Base-by-base conservation (phyloP, 1,140 invertebrate species). In the Calephelis virginiensis region DNA sequence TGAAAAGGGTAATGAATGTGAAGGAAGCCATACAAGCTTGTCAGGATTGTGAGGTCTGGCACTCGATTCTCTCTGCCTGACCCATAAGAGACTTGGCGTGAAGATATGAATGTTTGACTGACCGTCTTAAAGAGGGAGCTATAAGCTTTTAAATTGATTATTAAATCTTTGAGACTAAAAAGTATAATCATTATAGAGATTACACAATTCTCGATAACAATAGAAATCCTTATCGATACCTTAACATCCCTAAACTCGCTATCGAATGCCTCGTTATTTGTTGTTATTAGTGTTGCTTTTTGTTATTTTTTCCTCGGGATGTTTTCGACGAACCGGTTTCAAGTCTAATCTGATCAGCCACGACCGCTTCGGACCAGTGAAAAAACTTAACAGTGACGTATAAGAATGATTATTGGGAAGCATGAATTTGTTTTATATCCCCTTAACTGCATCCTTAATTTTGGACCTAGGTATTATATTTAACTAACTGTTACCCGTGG, bases 241-340 rank as follows among this genome's bases (percentile, higher is more conserved):
- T 49, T 61, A 69, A 46, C 83, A 80, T 80, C 83, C 79, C 86
- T 84, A 37, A 76, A 45, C 62, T 12, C 53, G 59, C 72, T 64
- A 68, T 49, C 74, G 74, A 72, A 76, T 71, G 78, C 75, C 85
- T 89, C 84, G 85, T 89, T 89, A 89, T 87, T 89, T 89, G 86
- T 89, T 89, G 85, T 89, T 89, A 87, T 89, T 89, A 89, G 85
- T 77, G 78, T 87, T 73, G 75, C 84, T 86, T 86, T 85, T 88
- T 84, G 72, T 80, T 78, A 77, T 81, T 84, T 82, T 68, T 81
- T 85, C 79, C 74, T 71, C 77, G 81, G 83, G 81, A 83, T 83
- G 83, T 83, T 87, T 88, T 83, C 72, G 81, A 75, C 72, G 75
- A 83, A 87, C 85, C 82, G 85, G 85, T 86, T 81, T 47, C 65